Evolutionary conservation across 2,888 invertebrate species (phyloP).

Genomic region (Leptogaster cylindrica): DNA sequence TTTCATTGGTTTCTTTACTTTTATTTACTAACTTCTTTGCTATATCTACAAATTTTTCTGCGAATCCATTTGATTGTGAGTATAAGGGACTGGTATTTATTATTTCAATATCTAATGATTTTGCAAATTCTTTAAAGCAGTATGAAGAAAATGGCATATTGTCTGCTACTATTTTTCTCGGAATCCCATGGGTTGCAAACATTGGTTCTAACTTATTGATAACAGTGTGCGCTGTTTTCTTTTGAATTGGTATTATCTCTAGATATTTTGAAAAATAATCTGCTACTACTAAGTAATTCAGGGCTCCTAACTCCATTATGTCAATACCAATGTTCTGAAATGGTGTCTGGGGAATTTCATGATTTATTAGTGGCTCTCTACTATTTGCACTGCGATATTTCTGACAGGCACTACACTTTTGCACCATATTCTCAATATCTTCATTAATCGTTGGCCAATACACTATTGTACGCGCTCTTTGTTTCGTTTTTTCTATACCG

Average conservation of each 20-base stretch:
- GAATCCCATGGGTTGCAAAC: constrained; percentile 47
- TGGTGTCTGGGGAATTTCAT: constrained; percentile 35
- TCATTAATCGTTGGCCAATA: constrained; percentile 50
- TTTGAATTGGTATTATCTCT: constrained; percentile 45
- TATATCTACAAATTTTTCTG: constrained; percentile 11
- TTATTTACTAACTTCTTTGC: constrained; percentile 1
- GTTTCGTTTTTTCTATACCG: constrained; percentile 39
- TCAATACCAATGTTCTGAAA: constrained; percentile 41
- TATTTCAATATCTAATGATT: constrained; percentile 1
- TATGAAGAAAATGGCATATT: constrained; percentile 39
- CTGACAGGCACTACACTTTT: constrained; percentile 45
- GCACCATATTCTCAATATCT: constrained; percentile 47
- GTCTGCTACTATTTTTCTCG: constrained; percentile 43
- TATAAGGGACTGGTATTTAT: constrained; percentile 30
- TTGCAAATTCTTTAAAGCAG: constrained; percentile 1
- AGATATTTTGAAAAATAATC: constrained; percentile 47
- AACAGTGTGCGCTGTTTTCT: constrained; percentile 46
- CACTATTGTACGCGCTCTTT: constrained; percentile 34
- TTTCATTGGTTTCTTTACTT: constrained; percentile 2
- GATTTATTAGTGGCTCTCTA: constrained; percentile 45
- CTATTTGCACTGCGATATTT: constrained; percentile 39
- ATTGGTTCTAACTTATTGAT: constrained; percentile 43
- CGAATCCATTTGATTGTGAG: constrained; percentile 7
- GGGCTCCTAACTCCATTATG: too few relatives aligned
- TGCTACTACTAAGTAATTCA: constrained; percentile 42